Conservation (phyloP, 1,140 invertebrate genomes). For the Oryzaephilus surinamensis region DNA sequence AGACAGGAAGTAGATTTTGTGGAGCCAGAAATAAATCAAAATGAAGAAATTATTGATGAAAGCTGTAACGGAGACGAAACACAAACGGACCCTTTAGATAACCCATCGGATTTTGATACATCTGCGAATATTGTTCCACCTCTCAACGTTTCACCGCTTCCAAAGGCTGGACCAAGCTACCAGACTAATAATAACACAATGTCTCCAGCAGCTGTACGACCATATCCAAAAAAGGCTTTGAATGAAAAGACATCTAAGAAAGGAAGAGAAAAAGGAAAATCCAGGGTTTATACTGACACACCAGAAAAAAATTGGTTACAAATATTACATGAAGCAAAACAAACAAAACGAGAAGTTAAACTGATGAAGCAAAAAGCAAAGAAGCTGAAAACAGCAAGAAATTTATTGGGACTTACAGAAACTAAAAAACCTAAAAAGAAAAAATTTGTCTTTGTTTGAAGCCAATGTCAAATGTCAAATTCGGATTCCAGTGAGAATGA, state of each 20-base stretch:
- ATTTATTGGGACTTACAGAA: too few species aligned
- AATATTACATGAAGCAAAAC: constrained; percentile 6
- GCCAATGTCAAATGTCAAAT: too few species aligned
- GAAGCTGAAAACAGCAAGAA: background rate
- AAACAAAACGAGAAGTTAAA: too few species aligned
- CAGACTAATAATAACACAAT: background rate
- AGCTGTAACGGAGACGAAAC: constrained; percentile 6
- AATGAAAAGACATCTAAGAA: constrained; percentile 7
- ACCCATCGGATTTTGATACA: too few species aligned
- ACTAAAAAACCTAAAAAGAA: too few species aligned
- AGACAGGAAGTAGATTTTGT: too few species aligned
- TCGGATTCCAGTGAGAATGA: too few species aligned
- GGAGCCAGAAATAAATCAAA: too few species aligned
- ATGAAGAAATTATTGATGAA: too few species aligned
- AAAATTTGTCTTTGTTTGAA: too few species aligned
- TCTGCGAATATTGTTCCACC: too few species aligned
- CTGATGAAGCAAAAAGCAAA: constrained; percentile 1
- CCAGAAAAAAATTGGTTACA: constrained; percentile 16
- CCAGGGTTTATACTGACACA: constrained; percentile 15
- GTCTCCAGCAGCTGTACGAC: background rate
- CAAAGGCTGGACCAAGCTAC: background rate
- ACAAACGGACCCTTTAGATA: background rate
- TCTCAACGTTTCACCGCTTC: too few species aligned
- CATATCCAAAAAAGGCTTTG: constrained; percentile 1
- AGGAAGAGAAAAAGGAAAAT: constrained; percentile 10